A percentile compares a stretch with the other conserved stretches of the same genome.
These are phyloP conservation scores for Hartigia nigra DNA, from an alignment of 2,888 invertebrate species.

Conservation along the genomic window DNA sequence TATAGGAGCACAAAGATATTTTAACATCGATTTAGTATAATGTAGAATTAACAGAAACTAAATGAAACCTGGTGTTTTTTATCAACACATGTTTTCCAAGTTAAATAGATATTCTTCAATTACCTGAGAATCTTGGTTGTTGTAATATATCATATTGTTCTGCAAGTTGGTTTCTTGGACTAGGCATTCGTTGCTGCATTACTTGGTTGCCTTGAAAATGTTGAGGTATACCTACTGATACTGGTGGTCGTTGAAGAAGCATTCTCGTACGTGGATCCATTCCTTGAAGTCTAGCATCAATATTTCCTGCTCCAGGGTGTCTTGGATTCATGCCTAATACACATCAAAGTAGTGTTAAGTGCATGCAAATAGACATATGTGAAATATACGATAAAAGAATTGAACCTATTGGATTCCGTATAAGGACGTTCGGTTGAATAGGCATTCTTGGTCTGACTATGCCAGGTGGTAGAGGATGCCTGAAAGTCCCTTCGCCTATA, in stretches of 20 bases:
- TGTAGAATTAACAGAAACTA: neutral
- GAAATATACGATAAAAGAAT: neutral
- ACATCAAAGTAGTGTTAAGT: neutral
- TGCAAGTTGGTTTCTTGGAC: conserved; percentile 51
- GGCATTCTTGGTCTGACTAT: conserved; percentile 69
- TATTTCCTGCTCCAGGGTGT: conserved; percentile 51
- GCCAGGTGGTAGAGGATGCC: conserved; percentile 76
- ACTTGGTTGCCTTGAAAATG: conserved; percentile 57
- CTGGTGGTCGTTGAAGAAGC: conserved; percentile 67
- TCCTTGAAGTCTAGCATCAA: conserved; percentile 67
- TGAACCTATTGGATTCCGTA: conserved; percentile 56
- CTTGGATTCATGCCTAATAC: conserved; percentile 49
- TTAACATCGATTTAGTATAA: neutral
- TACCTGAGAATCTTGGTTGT: conserved; percentile 59
- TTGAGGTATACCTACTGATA: conserved; percentile 54
- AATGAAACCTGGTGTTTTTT: neutral
- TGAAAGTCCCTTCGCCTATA: conserved; percentile 73
- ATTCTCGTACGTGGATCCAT: conserved; percentile 70
- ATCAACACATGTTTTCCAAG: neutral
- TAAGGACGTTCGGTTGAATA: conserved; percentile 55
- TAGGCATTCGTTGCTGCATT: conserved; percentile 58
- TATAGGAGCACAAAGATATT: neutral
- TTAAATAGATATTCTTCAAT: conserved; percentile 7
- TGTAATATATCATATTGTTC: conserved; percentile 59
- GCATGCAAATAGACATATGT: neutral